phyloP scores from a whole-genome alignment of 2,113 vertebrate species.

The Grus americana region DNA sequence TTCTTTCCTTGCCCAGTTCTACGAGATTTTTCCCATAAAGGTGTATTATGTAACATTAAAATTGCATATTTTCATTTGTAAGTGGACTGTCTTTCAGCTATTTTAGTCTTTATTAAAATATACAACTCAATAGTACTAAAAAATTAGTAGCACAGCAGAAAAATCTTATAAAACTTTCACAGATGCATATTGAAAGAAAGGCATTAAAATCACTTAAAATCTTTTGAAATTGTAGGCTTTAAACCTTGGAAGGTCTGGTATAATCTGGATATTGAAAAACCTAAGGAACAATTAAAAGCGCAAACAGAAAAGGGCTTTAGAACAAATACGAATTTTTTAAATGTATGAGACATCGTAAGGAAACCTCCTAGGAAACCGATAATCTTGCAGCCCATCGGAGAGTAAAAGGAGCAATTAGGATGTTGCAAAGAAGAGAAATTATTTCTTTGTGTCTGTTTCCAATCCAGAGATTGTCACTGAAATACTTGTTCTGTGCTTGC shows the following conservation, averaged over 20 bases:
- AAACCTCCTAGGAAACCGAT: neutral
- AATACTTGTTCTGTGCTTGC: conserved; percentile 14
- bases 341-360: neutral
- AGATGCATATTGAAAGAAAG: neutral
- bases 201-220: neutral
- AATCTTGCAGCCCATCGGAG: neutral
- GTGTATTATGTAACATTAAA: conserved; percentile 18
- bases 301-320: neutral
- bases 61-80: conserved; percentile 22
- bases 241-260: neutral
- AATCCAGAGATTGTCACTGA: neutral
- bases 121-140: neutral
- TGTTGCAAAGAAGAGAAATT: conserved; percentile 1
- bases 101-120: conserved; percentile 34
- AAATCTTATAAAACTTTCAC: neutral
- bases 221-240: neutral
- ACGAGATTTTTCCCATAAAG: conserved; percentile 15
- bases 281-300: neutral
- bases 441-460: conserved; percentile 29
- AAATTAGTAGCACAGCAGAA: neutral
- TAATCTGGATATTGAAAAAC: neutral
- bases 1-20: conserved; percentile 5
- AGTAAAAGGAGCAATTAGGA: conserved; percentile 16
- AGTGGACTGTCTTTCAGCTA: conserved; percentile 19
- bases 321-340: neutral